Percentiles rank a stretch among this genome's conserved stretches.
phyloP scores from a whole-genome alignment of 1,140 invertebrate genomes.

The Calosoma granatense region DNA sequence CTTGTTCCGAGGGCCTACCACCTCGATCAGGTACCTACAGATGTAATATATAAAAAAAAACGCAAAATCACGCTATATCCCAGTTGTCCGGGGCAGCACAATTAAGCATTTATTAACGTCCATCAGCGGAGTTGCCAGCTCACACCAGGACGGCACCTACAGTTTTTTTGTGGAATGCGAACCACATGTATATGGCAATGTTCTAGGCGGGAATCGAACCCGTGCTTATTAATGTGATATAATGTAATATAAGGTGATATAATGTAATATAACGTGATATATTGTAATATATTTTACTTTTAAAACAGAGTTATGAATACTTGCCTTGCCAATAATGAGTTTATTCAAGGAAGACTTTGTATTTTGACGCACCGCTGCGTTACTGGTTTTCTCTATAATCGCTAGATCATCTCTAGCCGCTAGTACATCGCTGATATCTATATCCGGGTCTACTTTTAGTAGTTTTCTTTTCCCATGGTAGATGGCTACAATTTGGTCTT shows the following conservation, averaged over 20 bases:
- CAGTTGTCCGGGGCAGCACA: too few species aligned
- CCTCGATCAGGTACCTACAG: slow-evolving; percentile 73
- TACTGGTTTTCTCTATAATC: slow-evolving; percentile 81
- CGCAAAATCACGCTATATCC: slow-evolving; percentile 10
- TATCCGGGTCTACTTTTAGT: slow-evolving; percentile 50
- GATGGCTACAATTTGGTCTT: slow-evolving; percentile 57
- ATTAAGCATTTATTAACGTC: too few species aligned
- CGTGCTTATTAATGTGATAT: neutral
- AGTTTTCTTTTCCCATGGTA: slow-evolving; percentile 57
- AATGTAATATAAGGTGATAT: neutral
- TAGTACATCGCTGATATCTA: slow-evolving; percentile 62
- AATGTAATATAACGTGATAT: too few species aligned
- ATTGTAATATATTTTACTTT: slow-evolving; percentile 14
- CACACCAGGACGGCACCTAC: too few species aligned
- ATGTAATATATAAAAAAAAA: slow-evolving; percentile 12
- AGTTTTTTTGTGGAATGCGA: too few species aligned
- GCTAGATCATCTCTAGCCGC: slow-evolving; percentile 73
- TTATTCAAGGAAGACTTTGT: slow-evolving; percentile 73
- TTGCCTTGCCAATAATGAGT: slow-evolving; percentile 71
- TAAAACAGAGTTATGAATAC: neutral
- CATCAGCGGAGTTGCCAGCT: too few species aligned
- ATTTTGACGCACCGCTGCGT: slow-evolving; percentile 63
- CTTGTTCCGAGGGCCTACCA: slow-evolving; percentile 77
- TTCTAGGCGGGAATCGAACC: too few species aligned
- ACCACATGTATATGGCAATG: too few species aligned